Percentiles rank a stretch among this genome's conserved stretches.
These are phyloP conservation scores for Iselma pallidipennis DNA, from an alignment of 2,888 invertebrate genomes.

Conservation along the genomic window DNA sequence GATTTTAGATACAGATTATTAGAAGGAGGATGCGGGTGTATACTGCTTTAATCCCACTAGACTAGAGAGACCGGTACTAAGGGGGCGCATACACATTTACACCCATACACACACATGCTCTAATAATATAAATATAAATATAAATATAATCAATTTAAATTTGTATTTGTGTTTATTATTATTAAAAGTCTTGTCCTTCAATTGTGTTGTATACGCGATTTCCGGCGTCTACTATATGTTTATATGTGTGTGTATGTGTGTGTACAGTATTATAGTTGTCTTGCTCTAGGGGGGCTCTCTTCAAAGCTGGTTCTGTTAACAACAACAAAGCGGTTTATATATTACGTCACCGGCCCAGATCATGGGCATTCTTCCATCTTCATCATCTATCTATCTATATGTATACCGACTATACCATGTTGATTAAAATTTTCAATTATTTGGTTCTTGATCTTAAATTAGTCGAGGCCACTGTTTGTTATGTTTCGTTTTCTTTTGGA, in stretches of 20 bases:
- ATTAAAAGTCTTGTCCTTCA: slow-evolving; percentile 22
- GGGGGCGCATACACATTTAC: too few relatives aligned
- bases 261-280: too few relatives aligned
- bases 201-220: slow-evolving; percentile 11
- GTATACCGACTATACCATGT: too few relatives aligned
- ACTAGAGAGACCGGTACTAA: too few relatives aligned
- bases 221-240: slow-evolving; percentile 25
- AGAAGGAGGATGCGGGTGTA: background rate
- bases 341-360: slow-evolving; percentile 29
- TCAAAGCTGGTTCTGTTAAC: slow-evolving; percentile 17
- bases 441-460: too few relatives aligned
- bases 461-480: too few relatives aligned
- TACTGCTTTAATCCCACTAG: too few relatives aligned
- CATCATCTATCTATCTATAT: background rate
- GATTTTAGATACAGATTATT: background rate
- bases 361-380: slow-evolving; percentile 21
- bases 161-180: background rate
- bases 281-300: slow-evolving; percentile 21
- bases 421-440: too few relatives aligned
- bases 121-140: too few relatives aligned
- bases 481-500: too few relatives aligned
- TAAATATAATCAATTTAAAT: background rate
- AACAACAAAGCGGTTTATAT: slow-evolving; percentile 18
- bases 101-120: too few relatives aligned
- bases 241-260: too few relatives aligned